phyloP scores from a whole-genome alignment of 2,797 vertebrate genomes.

The Apogon talboti region DNA sequence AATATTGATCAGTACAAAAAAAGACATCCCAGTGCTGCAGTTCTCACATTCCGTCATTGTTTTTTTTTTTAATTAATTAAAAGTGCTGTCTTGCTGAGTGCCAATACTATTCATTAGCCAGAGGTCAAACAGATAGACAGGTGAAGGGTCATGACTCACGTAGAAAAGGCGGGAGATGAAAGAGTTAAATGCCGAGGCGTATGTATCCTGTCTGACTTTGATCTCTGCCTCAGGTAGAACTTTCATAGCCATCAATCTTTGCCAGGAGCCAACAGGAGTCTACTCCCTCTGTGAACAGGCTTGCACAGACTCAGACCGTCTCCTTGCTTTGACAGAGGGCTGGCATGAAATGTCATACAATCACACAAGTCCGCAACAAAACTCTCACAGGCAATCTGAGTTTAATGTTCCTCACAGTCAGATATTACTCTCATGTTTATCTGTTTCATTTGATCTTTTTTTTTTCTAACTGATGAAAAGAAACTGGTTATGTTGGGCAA shows the following conservation, averaged over 20 bases:
- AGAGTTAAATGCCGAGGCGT: conserved; percentile 78
- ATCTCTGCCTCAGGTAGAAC: conserved; percentile 82
- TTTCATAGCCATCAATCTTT: conserved; percentile 77
- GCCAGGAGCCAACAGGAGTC: conserved; percentile 59
- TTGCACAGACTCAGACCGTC: conserved; percentile 65
- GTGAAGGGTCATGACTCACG: conserved; percentile 69
- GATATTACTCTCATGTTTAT: conserved; percentile 24
- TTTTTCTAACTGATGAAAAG: conserved; percentile 24
- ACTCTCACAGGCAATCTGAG: conserved; percentile 18
- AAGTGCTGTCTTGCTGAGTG: not conserved
- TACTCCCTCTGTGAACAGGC: conserved; percentile 48
- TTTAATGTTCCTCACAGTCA: conserved; percentile 25
- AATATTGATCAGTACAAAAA: too few relatives aligned
- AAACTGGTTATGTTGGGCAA: conserved; percentile 13
- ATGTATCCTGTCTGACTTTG: conserved; percentile 81
- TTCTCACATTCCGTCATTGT: conserved; percentile 3
- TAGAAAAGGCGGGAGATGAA: conserved; percentile 75
- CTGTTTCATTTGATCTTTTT: not conserved
- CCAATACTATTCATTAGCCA: conserved; percentile 27
- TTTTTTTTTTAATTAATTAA: conserved; percentile 28
- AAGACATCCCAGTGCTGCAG: too few relatives aligned
- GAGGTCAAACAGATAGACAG: conserved; percentile 70
- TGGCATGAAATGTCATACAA: conserved; percentile 34
- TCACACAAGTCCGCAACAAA: conserved; percentile 23
- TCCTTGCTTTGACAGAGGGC: conserved; percentile 38